Base-by-base conservation (phyloP, 2,888 invertebrate species). In the Serrognathus titanus region DNA sequence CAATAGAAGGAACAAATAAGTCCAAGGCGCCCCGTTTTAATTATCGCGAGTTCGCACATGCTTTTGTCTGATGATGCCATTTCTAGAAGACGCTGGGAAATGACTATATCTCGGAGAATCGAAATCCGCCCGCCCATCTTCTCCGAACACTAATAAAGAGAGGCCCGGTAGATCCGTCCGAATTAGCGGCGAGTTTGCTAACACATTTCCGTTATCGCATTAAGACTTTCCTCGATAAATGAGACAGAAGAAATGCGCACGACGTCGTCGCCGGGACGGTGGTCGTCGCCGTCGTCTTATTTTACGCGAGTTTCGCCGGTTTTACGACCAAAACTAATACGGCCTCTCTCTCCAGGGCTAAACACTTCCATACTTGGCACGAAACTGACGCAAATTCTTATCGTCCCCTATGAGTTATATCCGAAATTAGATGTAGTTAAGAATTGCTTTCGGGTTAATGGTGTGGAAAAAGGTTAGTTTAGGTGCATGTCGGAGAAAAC, bases 1-100 rank as follows among this genome's bases (percentile, higher is more conserved):
- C 43, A 43, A 43, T 16, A 20, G 56, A 55, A 37, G 56, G 61
- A 59, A 57, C 58, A 59, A 57, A 59, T 51, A 53, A 31, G 10
- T 39, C 51, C 43, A n/a, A 48, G 41, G 51, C 62, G 58, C 55
- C 69, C 69, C 71, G 68, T 70, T 73, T 73, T 73, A 73, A 73
- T 73, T 72, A 73, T 73, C 71, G 66, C 63, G 64, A 63, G 66
- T 66, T 69, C 68, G 69, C 69, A 70, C 71, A 71, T 70, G 71
- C 73, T 71, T 71, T 71, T 71, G 72, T 71, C 67, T 69, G 69
- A 70, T 69, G 69, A 69, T 68, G 72, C 70, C 69, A 70, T 70
- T 71, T 70, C 67, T 61, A 57, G 53, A 60, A 62, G 65, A 62
- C 63, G 65, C 62, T 63, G 63, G 43, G 62, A 62, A 66, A 67